Evolutionary conservation across 2,888 invertebrate genomes (phyloP).

Genomic region (Heteropelma amictum): DNA sequence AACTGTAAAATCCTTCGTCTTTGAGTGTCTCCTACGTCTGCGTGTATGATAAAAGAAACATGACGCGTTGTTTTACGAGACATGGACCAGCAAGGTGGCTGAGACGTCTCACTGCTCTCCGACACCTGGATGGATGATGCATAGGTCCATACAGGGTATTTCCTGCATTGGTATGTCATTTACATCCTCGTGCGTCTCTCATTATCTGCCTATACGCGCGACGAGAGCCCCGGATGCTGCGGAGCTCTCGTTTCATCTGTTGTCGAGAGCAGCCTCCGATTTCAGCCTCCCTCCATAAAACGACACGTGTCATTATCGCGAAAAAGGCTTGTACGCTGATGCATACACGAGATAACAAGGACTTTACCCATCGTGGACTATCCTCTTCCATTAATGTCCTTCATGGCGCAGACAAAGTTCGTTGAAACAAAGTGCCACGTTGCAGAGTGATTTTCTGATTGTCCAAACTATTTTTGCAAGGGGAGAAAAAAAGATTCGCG

Average conservation of each 20-base stretch:
- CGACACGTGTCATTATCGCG: conserved; percentile 10
- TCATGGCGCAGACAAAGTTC: no score
- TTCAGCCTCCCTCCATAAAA: background rate
- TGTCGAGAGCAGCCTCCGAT: background rate
- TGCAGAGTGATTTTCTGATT: no score
- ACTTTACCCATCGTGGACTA: conserved; percentile 45
- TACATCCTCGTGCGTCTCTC: conserved; percentile 66
- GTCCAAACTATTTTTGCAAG: no score
- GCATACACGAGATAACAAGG: conserved; percentile 8
- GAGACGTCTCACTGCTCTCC: conserved; percentile 58
- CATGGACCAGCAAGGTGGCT: conserved; percentile 70
- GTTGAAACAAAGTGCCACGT: conserved; percentile 6
- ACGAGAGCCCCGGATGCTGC: conserved; percentile 27
- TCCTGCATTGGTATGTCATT: conserved; percentile 74
- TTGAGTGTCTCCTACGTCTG: background rate
- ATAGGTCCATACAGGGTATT: conserved; percentile 70
- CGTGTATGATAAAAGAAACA: conserved; percentile 30
- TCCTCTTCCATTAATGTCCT: conserved; percentile 39
- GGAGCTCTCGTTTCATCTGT: conserved; percentile 10
- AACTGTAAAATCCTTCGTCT: background rate
- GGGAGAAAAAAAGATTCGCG: background rate
- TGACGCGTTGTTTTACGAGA: conserved; percentile 47
- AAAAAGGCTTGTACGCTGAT: conserved; percentile 9
- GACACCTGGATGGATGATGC: conserved; percentile 75
- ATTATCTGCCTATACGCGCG: conserved; percentile 69